Evolutionary conservation across 1,140 invertebrate species (phyloP), one percentile per base, ranked within the genome.

Genomic region (Diprion similis): DNA sequence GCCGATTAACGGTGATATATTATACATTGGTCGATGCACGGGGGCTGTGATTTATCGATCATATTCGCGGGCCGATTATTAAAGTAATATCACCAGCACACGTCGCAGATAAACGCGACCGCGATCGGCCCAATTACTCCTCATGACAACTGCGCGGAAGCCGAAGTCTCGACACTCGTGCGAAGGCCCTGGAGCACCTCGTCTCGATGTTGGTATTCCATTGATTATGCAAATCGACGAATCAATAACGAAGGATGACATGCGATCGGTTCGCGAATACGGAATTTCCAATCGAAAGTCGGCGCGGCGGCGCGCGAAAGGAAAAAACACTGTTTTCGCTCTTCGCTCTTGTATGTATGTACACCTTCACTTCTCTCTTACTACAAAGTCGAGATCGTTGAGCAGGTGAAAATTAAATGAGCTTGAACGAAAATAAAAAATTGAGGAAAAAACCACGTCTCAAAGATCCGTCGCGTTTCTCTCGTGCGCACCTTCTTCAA

Each of bases 1-100:
- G 51, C 51, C n/a, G 51, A 59, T 59, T 59, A 13, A 59, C 51
- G 51, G n/a, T 59, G 51, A 59, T 59, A 59, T 59, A 59, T 59
- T 59, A 37, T 37, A 37, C 24, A 37, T 59, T 17, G 4, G n/a
- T 9, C 51, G 51, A 15, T 59, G 7, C 11, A 59, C 11, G 51
- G 11, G 24, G 24, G 24, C 24, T 37, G 51, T 15, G 51, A 59
- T 59, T 59, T 59, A 59, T 59, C 51, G 51, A 59, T 59, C 11
- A 9, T 13, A 59, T 59, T 59, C n/a, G 51, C 51, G n/a, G 51
- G 51, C n/a, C 51, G 51, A 59, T 59, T 59, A 59, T 59, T 59
- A 59, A 13, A 17, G 51, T 17, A 17, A 59, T 37, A 37, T 37
- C 24, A 37, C 24, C 24, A 37, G 24, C 24, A 37, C 24, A 37